These are phyloP conservation scores for Gopherus flavomarginatus DNA, from an alignment of 2,113 vertebrate species.

Conservation along the genomic window DNA sequence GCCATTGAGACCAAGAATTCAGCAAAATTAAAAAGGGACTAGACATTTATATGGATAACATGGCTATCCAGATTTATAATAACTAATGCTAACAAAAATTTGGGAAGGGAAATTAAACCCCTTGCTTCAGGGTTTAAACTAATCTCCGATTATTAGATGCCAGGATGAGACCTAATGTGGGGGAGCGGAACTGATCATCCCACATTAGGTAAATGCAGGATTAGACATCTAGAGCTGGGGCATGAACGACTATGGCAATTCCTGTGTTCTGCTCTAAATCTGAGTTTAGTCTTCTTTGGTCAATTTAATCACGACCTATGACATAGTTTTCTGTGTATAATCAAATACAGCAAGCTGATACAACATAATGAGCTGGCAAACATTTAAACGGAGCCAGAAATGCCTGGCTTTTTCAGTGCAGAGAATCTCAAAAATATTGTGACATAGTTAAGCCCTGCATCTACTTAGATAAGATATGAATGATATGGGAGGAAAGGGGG, in stretches of 20 bases:
- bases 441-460: background rate
- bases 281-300: background rate
- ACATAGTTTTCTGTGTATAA: background rate
- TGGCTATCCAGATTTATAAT: conserved; percentile 60
- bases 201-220: background rate
- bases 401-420: background rate
- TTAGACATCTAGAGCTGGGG: background rate
- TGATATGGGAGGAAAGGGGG: background rate
- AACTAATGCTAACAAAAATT: conserved; percentile 16
- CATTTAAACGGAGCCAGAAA: background rate
- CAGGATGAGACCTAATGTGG: conserved; percentile 31
- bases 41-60: conserved; percentile 57
- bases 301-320: background rate
- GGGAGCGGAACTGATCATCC: background rate
- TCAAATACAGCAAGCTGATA: background rate
- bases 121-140: conserved; percentile 47
- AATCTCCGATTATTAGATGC: conserved; percentile 29
- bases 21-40: conserved; percentile 9
- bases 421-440: background rate
- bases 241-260: background rate
- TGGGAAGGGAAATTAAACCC: conserved; percentile 50
- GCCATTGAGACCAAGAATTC: conserved; percentile 38
- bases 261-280: background rate
- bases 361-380: background rate
- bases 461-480: background rate